Base-by-base conservation (phyloP, 2,113 vertebrate species). In the Balaenoptera acutorostrata region DNA sequence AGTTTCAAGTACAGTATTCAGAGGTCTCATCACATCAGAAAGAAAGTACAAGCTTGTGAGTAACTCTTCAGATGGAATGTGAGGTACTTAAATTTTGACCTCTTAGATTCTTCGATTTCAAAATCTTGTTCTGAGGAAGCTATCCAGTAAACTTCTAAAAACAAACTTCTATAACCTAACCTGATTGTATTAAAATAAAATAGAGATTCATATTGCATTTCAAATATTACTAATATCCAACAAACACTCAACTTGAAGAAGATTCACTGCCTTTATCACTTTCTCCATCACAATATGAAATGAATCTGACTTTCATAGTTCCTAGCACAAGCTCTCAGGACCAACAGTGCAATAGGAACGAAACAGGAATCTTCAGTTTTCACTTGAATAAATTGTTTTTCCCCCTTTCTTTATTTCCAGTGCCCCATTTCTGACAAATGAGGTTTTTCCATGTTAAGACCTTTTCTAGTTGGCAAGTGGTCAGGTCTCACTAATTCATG, bases 401-500 rank as follows among this genome's bases (percentile, higher is more conserved):
- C 3, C 31, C 25, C 4, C 55, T 93, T 95, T 69, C 17, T 44
- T 63, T 71, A 39, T 59, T 85, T 36, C n/a, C 71, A 59, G 36
- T 90, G 33, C 49, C 59, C 31, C 36, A 6, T 78, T 31, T 90
- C 49, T 95, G 90, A 63, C 39, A 93, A 80, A 18, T 74, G 74
- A 68, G 91, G 5, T 77, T 7, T 74, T 78, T 93, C 39, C n/a
- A 85, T 84, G 29, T 93, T 92, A 90, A 84, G 29, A 81, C 14
- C 8, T 90, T 69, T 71, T 66, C 14, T 44, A 69, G 0, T 89
- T 80, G 55, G 64, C 57, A 80, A 90, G 33, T 66, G 72, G 20
- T 71, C 83, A 90, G 44, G n/a, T 94, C 41, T 95, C 68, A 74
- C 64, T 93, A 89, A 87, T 92, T 92, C 31, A 52, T 52, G 33